These are phyloP conservation scores for Cataglyphis livida DNA, from an alignment of 2,888 invertebrate species.

Conservation along the genomic window DNA sequence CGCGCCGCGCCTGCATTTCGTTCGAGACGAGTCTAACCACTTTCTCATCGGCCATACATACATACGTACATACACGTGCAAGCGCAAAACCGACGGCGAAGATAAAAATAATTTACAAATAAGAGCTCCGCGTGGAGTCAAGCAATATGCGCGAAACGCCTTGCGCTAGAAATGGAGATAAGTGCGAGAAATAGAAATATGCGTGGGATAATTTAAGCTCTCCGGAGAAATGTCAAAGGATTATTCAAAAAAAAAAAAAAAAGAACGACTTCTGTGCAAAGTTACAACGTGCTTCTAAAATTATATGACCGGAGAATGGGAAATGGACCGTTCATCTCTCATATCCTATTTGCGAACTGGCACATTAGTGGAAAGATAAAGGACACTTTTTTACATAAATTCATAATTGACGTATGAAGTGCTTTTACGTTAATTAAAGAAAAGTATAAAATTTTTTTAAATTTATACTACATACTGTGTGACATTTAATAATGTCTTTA, in stretches of 20 bases:
- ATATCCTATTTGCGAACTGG: conserved; percentile 15
- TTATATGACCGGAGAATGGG: conserved; percentile 15
- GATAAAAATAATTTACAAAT: conserved; percentile 24
- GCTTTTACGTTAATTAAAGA: conserved; percentile 37
- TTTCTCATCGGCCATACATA: conserved; percentile 3
- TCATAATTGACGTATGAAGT: conserved; percentile 51
- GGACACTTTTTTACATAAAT: neutral
- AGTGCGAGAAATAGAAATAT: neutral
- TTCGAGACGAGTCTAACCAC: conserved; percentile 35
- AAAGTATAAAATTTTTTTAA: neutral
- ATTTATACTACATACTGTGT: neutral
- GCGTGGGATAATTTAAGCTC: conserved; percentile 2
- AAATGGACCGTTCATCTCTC: conserved; percentile 35
- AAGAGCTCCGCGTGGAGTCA: neutral
- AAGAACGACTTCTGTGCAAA: neutral
- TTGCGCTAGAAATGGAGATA: conserved; percentile 1
- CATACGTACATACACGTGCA: neutral
- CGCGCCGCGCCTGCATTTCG: conserved; percentile 29
- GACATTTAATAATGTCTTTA: conserved; percentile 11
- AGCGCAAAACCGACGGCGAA: neutral
- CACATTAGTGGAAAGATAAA: conserved; percentile 24
- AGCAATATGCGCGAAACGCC: neutral
- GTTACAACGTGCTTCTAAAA: conserved; percentile 6
- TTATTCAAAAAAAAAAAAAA: neutral
- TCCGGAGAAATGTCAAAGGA: neutral